Conservation (phyloP, 2,113 vertebrate genomes). For the Etia nguti region DNA sequence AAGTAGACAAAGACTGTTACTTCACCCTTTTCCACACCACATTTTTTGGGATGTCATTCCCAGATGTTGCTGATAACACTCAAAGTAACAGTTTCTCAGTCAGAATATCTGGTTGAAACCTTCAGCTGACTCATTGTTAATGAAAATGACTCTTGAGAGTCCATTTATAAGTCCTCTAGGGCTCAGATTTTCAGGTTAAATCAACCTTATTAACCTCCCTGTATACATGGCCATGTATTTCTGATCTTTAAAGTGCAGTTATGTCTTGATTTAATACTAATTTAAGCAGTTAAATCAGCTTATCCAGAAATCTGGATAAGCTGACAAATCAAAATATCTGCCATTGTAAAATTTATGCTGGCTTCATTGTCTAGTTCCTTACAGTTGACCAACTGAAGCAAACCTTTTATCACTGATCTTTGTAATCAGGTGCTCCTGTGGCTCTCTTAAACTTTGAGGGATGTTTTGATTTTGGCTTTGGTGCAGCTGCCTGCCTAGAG, state of each 20-base stretch:
- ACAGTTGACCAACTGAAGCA: background rate
- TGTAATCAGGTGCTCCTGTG: background rate
- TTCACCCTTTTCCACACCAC: background rate
- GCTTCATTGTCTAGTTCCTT: background rate
- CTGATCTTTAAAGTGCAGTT: background rate
- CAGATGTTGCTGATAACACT: too few species aligned
- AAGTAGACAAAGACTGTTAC: background rate
- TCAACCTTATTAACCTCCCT: too few species aligned
- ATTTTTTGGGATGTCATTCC: background rate
- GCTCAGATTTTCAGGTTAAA: background rate
- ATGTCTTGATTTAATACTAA: background rate
- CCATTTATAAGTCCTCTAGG: background rate
- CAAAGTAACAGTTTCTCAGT: background rate
- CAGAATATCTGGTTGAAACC: background rate
- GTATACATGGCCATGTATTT: background rate
- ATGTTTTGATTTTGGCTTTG: background rate
- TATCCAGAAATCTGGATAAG: background rate
- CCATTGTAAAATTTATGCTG: background rate
- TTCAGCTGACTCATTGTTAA: background rate
- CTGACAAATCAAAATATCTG: background rate
- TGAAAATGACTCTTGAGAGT: background rate
- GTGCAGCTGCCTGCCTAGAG: background rate
- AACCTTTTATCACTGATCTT: background rate
- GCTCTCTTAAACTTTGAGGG: background rate
- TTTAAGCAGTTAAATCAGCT: background rate